Percentiles rank a stretch among this genome's conserved stretches.
phyloP scores from a whole-genome alignment of 2,113 vertebrate species.

The Ammospiza nelsoni region DNA sequence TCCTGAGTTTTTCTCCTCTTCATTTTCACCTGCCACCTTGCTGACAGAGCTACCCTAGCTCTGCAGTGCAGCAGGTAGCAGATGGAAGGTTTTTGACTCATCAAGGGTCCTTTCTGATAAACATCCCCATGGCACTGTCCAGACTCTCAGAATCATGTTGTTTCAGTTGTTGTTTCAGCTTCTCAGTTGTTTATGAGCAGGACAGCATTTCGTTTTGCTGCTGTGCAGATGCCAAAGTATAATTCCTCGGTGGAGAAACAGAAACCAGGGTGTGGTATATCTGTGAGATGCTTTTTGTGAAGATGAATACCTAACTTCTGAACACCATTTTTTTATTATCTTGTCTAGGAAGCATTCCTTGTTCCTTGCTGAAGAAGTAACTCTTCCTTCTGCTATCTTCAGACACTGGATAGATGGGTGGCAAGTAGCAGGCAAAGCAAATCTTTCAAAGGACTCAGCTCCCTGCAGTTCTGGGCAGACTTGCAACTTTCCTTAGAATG shows the following conservation, averaged over 20 bases:
- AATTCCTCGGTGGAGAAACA: neutral
- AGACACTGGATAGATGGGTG: neutral
- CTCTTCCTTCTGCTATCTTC: neutral
- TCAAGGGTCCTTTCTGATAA: neutral
- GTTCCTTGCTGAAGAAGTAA: neutral
- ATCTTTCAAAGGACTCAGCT: neutral
- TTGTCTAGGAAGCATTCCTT: neutral
- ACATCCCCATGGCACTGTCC: neutral
- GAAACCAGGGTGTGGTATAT: neutral
- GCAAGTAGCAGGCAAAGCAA: neutral
- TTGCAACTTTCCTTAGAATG: neutral
- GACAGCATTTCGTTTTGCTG: neutral
- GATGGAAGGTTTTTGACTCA: neutral
- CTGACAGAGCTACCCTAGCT: neutral
- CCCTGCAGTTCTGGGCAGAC: neutral
- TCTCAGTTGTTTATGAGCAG: neutral
- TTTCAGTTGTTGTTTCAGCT: neutral
- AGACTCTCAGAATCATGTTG: neutral
- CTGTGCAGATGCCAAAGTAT: neutral
- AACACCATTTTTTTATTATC: neutral
- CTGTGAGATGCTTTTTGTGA: neutral
- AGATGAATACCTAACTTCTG: neutral
- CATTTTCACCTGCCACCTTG: neutral
- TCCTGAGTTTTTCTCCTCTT: neutral
- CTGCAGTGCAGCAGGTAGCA: neutral